Base-by-base conservation (phyloP, 2,113 vertebrate species). In the Vulpes ferrilata region DNA sequence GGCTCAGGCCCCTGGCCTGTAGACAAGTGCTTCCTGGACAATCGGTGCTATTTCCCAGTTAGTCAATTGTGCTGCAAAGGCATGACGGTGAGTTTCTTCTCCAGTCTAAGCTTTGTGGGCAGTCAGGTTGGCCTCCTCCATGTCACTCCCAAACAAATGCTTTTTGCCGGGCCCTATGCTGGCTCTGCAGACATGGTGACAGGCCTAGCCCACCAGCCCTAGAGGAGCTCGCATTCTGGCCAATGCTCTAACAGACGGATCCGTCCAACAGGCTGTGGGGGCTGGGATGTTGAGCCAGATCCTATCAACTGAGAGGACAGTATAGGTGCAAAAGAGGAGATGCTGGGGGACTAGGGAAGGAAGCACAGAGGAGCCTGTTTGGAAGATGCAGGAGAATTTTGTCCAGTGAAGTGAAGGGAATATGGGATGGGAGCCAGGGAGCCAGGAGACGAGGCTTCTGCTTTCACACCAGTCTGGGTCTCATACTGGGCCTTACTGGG, bases 61-160 rank as follows among this genome's bases (percentile, higher is more conserved):
- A 97, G 98, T 97, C 96, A 97, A 97, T 93, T 79, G 84, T 96
- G 97, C 97, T 98, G 96, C 96, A 97, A 97, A 98, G 96, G 96
- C 93, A 86, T 3, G 3, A 80, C 48, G 88, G 96, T 88, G 38
- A 64, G 95, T 97, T 98, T 97, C 89, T 98, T 96, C 97, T 98
- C 96, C 88, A 97, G 95, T 78, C 96, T 81, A 90, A 97, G 97
- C 51, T 69, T 92, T 76, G 76, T 22, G n/a, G 87, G 82, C 17
- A 71, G 35, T 57, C 73, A 16, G 43, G 38, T 83, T 85, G 92
- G 76, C 60, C 67, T 62, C 62, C 79, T 78, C 48, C 5, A 0
- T 25, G 86, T 22, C 32, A 5, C 32, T 92, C 23, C 71, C 32
- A 38, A 74, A 51, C 20, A 69, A 5, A 16, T 3, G 15, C n/a